A percentile compares a stretch with the other conserved stretches of the same genome.
Conservation (phyloP, 2,797 vertebrate species). For the Margarornis squamiger region DNA sequence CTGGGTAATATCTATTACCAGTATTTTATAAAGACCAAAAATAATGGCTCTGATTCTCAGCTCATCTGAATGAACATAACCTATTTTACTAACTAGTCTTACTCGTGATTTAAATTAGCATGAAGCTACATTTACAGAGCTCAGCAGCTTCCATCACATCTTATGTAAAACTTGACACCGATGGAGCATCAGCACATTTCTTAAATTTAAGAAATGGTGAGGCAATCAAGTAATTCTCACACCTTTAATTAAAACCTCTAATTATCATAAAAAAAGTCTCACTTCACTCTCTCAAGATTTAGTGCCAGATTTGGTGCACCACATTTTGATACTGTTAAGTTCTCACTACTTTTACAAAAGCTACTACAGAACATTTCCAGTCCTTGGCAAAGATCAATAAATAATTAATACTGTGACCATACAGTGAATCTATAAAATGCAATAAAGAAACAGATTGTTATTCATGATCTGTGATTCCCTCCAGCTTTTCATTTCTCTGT, state of each 20-base stretch:
- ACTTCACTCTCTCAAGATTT: background rate
- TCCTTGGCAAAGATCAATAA: background rate
- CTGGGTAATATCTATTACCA: background rate
- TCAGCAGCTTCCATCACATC: background rate
- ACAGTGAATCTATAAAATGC: background rate
- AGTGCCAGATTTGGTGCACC: background rate
- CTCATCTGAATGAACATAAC: background rate
- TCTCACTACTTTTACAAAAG: background rate
- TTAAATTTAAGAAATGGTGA: background rate
- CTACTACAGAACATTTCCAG: background rate
- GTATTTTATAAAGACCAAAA: background rate
- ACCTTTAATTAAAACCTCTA: background rate
- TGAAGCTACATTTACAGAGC: background rate
- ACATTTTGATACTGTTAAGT: background rate
- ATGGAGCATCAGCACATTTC: background rate
- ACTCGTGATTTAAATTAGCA: background rate
- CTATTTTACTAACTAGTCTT: background rate
- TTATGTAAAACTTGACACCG: background rate
- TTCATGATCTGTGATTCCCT: background rate
- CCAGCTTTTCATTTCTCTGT: background rate
- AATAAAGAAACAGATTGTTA: background rate
- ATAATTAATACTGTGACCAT: background rate
- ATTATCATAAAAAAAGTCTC: background rate
- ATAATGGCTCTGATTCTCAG: background rate
- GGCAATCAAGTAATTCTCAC: background rate